Percentiles rank a stretch among this genome's conserved stretches.
Conservation (phyloP, 2,888 invertebrate genomes). For the Caenorhabditis angaria region DNA sequence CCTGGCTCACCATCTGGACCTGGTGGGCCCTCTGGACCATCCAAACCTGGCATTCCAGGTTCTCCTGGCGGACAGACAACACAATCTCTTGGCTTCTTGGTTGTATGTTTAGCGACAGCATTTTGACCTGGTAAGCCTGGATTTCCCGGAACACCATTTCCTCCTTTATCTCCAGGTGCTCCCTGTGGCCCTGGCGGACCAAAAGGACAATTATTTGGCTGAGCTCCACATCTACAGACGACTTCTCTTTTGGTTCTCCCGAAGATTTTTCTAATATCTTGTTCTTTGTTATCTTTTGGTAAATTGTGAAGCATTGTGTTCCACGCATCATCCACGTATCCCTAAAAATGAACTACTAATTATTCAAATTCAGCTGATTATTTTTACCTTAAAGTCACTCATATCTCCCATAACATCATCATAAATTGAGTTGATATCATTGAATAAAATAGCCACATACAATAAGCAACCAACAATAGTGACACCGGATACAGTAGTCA, state of each 20-base stretch:
- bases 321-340: constrained; percentile 46
- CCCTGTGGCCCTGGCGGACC: constrained; percentile 39
- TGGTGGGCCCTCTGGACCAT: constrained; percentile 25
- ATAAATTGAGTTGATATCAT: constrained; percentile 52
- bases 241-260: constrained; percentile 50
- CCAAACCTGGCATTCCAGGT: constrained; percentile 35
- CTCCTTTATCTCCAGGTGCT: constrained; percentile 19
- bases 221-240: constrained; percentile 48
- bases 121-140: constrained; percentile 28
- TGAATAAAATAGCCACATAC: constrained; percentile 42
- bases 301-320: constrained; percentile 28
- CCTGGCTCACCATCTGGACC: constrained; percentile 38
- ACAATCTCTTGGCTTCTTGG: constrained; percentile 25
- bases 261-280: constrained; percentile 22
- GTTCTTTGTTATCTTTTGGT: constrained; percentile 7
- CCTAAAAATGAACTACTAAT: constrained; percentile 5
- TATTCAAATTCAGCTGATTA: background rate
- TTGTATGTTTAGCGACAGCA: constrained; percentile 29
- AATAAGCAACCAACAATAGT: constrained; percentile 47
- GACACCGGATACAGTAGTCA: constrained; percentile 38
- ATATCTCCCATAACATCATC: constrained; percentile 50
- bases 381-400: constrained; percentile 43
- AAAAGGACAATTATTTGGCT: constrained; percentile 40
- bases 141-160: constrained; percentile 12
- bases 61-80: constrained; percentile 33